These are phyloP conservation scores for Loriculus beryllinus DNA, from an alignment of 2,797 vertebrate species.

Conservation along the genomic window DNA sequence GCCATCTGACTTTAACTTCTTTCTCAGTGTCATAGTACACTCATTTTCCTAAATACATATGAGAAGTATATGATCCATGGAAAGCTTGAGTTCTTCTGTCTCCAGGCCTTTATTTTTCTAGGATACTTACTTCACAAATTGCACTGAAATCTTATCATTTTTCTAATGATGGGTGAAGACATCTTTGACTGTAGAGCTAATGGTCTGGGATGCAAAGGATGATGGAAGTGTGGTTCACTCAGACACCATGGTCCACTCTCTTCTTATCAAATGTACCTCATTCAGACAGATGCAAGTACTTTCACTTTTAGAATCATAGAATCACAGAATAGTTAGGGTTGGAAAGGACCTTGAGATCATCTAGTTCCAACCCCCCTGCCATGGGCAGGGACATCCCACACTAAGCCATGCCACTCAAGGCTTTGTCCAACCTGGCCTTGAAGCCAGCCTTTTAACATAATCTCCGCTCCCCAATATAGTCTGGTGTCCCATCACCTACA, in stretches of 20 bases:
- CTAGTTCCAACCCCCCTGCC: no score
- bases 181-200: not conserved
- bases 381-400: no score
- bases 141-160: not conserved
- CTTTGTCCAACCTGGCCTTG: no score
- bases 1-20: not conserved
- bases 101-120: not conserved
- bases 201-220: not conserved
- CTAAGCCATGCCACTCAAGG: no score
- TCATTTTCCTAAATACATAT: not conserved
- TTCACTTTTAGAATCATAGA: not conserved
- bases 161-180: not conserved
- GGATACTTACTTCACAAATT: not conserved
- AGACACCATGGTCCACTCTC: accelerated
- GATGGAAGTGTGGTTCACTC: not conserved
- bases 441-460: not conserved
- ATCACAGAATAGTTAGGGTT: no score
- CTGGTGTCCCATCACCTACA: not conserved
- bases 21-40: not conserved
- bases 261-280: not conserved
- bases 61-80: not conserved
- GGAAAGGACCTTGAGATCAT: no score
- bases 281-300: not conserved
- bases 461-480: accelerated
- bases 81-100: not conserved